phyloP scores from a whole-genome alignment of 1,140 invertebrate species.

The Drosophila lowei region DNA sequence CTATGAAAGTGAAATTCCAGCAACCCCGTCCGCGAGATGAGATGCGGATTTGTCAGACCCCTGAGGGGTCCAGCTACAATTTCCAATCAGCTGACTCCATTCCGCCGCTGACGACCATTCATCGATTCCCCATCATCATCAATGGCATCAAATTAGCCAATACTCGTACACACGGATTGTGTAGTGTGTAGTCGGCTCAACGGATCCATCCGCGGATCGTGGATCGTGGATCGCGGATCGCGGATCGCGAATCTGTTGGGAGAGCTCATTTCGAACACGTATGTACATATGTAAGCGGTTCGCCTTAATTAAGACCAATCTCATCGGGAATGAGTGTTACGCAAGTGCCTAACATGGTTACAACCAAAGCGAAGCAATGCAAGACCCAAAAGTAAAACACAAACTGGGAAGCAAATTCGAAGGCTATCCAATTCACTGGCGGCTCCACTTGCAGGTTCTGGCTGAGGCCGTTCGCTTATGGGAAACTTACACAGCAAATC shows the following conservation, averaged over 20 bases:
- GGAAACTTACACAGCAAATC: too few relatives aligned
- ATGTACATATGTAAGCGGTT: constrained; percentile 23
- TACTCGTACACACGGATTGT: constrained; percentile 6
- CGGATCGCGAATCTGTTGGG: too few relatives aligned
- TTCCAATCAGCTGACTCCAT: constrained; percentile 36
- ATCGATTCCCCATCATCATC: constrained; percentile 36
- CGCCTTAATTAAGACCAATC: constrained; percentile 72
- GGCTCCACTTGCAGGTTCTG: too few relatives aligned
- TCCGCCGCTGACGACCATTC: constrained; percentile 4
- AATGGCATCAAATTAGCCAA: constrained; percentile 69
- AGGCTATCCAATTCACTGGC: too few relatives aligned
- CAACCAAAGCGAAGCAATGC: not conserved
- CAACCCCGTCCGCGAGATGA: constrained; percentile 28
- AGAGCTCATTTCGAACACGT: not conserved
- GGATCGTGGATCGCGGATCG: constrained; percentile 1
- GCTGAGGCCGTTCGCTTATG: too few relatives aligned
- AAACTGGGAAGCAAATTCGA: too few relatives aligned
- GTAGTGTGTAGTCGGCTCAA: constrained; percentile 19
- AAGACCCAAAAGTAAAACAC: too few relatives aligned
- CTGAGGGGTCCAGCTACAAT: constrained; percentile 40
- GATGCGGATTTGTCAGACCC: constrained; percentile 41
- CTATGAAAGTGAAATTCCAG: constrained; percentile 32
- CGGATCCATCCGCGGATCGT: constrained; percentile 5
- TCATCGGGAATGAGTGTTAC: constrained; percentile 56
- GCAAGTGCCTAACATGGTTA: constrained; percentile 49